Evolutionary conservation across 2,888 invertebrate species (phyloP).

Genomic region (Mythimna pallens): DNA sequence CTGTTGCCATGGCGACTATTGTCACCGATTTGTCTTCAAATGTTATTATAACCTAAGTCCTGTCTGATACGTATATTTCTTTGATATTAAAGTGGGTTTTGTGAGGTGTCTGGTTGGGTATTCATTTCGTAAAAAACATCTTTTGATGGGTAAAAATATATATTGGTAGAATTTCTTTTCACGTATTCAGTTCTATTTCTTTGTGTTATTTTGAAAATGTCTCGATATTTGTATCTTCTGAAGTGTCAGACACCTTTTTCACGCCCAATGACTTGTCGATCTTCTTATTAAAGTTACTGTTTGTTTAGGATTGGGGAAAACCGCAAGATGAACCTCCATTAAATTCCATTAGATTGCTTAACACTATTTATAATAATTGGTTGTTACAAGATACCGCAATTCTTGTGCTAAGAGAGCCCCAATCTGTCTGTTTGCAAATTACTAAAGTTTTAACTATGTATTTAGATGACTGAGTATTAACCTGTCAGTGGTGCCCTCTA

Average conservation of each 20-base stretch:
- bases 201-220: conserved; percentile 3
- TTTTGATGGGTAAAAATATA: conserved; percentile 35
- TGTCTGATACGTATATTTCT: conserved; percentile 50
- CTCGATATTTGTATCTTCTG: conserved; percentile 19
- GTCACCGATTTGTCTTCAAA: conserved; percentile 59
- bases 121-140: conserved; percentile 35
- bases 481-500: conserved; percentile 55
- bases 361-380: conserved; percentile 50
- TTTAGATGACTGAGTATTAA: conserved; percentile 63
- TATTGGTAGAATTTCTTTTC: conserved; percentile 38
- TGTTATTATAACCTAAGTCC: conserved; percentile 50
- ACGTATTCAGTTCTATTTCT: conserved; percentile 21
- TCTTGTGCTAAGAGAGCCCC: conserved; percentile 38
- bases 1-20: conserved; percentile 64
- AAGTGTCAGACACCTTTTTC: conserved; percentile 24
- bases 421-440: conserved; percentile 58
- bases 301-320: conserved; percentile 36
- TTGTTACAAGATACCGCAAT: conserved; percentile 50
- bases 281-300: conserved; percentile 11
- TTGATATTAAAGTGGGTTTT: conserved; percentile 25
- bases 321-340: conserved; percentile 34
- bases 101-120: conserved; percentile 42
- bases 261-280: conserved; percentile 19
- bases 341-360: conserved; percentile 29
- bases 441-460: conserved; percentile 64